Base-by-base conservation (phyloP, 1,140 invertebrate species). In the Eufriesea mexicana region DNA sequence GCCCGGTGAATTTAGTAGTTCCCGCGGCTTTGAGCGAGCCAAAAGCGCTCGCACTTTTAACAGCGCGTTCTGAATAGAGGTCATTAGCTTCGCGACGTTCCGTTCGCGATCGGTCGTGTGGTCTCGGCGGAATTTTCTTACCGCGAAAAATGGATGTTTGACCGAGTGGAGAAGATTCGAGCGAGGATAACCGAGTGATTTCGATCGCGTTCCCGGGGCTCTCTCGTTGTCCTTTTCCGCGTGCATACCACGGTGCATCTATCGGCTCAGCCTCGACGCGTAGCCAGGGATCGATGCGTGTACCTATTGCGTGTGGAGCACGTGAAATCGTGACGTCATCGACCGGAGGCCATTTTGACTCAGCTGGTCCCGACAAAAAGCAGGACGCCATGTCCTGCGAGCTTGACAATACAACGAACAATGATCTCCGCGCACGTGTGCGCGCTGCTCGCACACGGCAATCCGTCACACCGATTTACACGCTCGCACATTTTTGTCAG, bases 271-370 rank as follows among this genome's bases (percentile, higher is more conserved):
- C 51, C 20, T 68, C 18, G 64, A 57, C 18, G 9, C 70, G 57
- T 42, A 54, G 25, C 18, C 70, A n/a, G 64, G 35, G 66, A 86
- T 89, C 57, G 49, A 75, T 72, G 61, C 79, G 72, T 82, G 59
- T 74, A 84, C 35, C 66, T 67, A 54, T 77, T 57, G 79, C 76
- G 70, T 79, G 45, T 54, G 62, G 55, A 70, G 79, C 83, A 87
- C 64, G 72, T 83, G 90, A 89, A 86, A 89, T 91, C 82, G 87
- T 94, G 91, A 94, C 92, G 91, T 93, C 91, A 92, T 81, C 51
- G 28, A 47, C 35, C 73, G 90, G 93, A 90, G 92, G 93, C 93
- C 93, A 94, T 94, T 94, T 94, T 94, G 92, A 91, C 93, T 94
- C 93, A 93, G 92, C 92, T 93, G 91, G 91, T 93, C 83, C 84